phyloP scores from a whole-genome alignment of 2,797 vertebrate genomes.

The Loris lydekkerianus region DNA sequence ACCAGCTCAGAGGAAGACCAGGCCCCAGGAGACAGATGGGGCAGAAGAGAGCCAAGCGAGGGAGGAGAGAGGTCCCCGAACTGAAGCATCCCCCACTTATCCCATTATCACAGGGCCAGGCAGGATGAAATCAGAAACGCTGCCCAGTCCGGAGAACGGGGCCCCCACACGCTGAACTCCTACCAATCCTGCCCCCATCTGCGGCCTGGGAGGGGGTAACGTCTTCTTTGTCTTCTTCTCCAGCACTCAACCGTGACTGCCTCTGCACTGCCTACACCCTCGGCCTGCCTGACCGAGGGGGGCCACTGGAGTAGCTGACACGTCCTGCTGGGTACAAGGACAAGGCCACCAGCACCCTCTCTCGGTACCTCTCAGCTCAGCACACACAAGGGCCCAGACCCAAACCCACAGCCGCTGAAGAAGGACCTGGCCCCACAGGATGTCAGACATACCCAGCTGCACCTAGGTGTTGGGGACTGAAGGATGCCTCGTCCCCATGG shows the following conservation, averaged over 20 bases:
- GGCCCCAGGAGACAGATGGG: not conserved
- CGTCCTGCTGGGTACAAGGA: not conserved
- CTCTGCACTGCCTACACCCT: not conserved
- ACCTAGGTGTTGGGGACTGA: too few relatives aligned
- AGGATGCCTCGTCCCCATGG: not conserved
- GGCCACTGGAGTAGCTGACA: not conserved
- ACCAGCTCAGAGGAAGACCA: not conserved
- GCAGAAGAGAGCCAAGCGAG: not conserved
- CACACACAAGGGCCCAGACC: not conserved
- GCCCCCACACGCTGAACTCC: not conserved
- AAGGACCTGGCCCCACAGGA: fast-evolving
- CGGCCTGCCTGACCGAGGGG: too few relatives aligned
- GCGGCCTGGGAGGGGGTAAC: fast-evolving
- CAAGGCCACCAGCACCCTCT: not conserved
- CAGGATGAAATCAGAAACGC: not conserved
- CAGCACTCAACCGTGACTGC: not conserved
- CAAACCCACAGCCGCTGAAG: not conserved
- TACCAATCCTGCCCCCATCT: too few relatives aligned
- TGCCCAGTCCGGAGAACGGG: too few relatives aligned
- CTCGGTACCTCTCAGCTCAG: not conserved
- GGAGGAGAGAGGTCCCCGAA: not conserved
- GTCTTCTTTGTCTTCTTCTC: not conserved
- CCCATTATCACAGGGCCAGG: not conserved
- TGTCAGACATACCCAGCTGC: not conserved
- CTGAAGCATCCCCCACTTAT: not conserved